Conservation (phyloP, 2,797 vertebrate genomes). For the Thamnophis elegans region DNA sequence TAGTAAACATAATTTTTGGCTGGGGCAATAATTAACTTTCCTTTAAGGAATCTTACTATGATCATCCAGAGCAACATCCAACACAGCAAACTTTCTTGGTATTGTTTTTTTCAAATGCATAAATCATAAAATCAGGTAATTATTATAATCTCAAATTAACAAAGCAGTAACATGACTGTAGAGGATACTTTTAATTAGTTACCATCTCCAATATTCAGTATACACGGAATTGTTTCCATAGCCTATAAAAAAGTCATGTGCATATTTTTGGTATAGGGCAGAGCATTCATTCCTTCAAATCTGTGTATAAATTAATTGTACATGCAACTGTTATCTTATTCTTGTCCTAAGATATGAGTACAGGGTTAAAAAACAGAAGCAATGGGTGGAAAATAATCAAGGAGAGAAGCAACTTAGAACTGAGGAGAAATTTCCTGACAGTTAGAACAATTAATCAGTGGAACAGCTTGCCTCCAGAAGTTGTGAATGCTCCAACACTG, state of each 20-base stretch:
- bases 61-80: not conserved
- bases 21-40: not conserved
- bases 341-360: not conserved
- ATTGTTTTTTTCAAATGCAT: not conserved
- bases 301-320: not conserved
- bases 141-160: not conserved
- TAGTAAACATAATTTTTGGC: not conserved
- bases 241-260: not conserved
- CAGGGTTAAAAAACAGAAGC: too few relatives aligned
- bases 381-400: too few relatives aligned
- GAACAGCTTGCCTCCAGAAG: too few relatives aligned
- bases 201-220: not conserved
- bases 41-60: not conserved
- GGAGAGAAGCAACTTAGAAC: too few relatives aligned
- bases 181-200: constrained; percentile 9
- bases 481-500: too few relatives aligned
- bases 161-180: not conserved
- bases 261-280: not conserved
- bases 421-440: too few relatives aligned
- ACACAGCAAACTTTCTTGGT: not conserved
- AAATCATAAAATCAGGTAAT: not conserved
- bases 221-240: not conserved
- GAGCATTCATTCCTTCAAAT: not conserved
- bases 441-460: too few relatives aligned
- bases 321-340: not conserved